phyloP scores from a whole-genome alignment of 2,888 invertebrate species.

The Theristus sp. region DNA sequence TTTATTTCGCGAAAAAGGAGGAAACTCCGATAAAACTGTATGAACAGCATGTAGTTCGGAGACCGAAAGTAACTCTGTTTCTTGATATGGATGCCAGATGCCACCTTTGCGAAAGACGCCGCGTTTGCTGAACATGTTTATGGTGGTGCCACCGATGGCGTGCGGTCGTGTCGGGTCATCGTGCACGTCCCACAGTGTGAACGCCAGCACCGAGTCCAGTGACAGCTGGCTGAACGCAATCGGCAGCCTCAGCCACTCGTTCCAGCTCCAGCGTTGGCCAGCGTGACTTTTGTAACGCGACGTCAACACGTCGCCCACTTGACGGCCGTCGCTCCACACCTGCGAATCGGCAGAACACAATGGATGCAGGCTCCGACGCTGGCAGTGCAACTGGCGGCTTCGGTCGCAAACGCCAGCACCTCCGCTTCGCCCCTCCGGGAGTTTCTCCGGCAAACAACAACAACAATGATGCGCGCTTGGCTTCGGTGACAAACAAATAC shows the following conservation, averaged over 20 bases:
- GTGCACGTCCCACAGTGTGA: slow-evolving; percentile 76
- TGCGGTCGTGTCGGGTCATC: slow-evolving; percentile 56
- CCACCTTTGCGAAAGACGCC: slow-evolving; percentile 54
- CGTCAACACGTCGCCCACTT: slow-evolving; percentile 62
- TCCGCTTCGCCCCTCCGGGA: too few species aligned
- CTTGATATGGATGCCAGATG: too few species aligned
- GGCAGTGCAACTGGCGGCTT: too few species aligned
- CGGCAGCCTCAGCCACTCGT: slow-evolving; percentile 62
- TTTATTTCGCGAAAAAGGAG: too few species aligned
- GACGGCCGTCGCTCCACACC: slow-evolving; percentile 55
- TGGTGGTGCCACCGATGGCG: slow-evolving; percentile 75
- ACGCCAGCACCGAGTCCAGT: slow-evolving; percentile 58
- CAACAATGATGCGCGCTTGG: too few species aligned
- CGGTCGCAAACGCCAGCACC: too few species aligned
- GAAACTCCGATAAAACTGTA: too few species aligned
- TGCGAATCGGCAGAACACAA: slow-evolving; percentile 15
- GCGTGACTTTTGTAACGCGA: slow-evolving; percentile 81
- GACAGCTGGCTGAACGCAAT: slow-evolving; percentile 70
- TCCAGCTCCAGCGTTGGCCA: slow-evolving; percentile 78
- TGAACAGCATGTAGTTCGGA: too few species aligned
- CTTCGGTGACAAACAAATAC: too few species aligned
- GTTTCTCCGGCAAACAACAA: too few species aligned
- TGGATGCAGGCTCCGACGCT: not conserved
- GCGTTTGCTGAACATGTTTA: slow-evolving; percentile 80
- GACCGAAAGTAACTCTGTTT: too few species aligned